Evolutionary conservation across 2,113 vertebrate species (phyloP), one percentile per base, ranked within the genome.

Genomic region (Pterocles burchelli): DNA sequence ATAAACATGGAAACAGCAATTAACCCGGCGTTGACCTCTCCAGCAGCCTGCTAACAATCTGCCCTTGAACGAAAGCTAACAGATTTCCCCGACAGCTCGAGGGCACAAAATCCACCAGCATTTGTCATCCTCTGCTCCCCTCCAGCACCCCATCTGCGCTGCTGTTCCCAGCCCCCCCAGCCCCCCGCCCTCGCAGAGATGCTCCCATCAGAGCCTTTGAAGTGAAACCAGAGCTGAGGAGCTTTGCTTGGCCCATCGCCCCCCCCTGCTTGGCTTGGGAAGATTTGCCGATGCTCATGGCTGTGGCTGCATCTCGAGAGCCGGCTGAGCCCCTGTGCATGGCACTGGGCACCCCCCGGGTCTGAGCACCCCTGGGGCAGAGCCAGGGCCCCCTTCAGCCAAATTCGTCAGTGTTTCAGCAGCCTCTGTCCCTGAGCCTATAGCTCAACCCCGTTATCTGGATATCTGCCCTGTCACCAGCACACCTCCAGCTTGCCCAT

Each of bases 111-210:
- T 16, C 58, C 36, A 26, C 38, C 2, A 7, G 21, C 17, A 55
- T 2, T 48, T 41, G 19, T 34, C 61, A 55, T 17, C n/a, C 74
- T 49, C 68, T 76, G 65, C 46, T 36, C 58, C 8, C 5, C 83
- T 75, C 46, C 73, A 57, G 51, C 66, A n/a, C 17, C 57, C 45
- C 26, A 0, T 21, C 71, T 55, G 48, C 17, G 28, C 36, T 7
- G 19, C 4, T 12, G 13, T 13, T 33, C 41, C 61, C 17, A 34
- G 79, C 63, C 55, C 6, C 31, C 21, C 45, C 67, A 51, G 31
- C 13, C 9, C 11, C 13, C 46, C 18, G 12, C 38, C 38, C 71
- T n/a, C 13, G 1, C 29, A 6, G 0, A 26, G 38, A 9, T 0
- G 8, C 2, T 0, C 55, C 38, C 10, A 1, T 28, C 2, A 3